Conservation (phyloP, 2,888 invertebrate species). For the Phortica okadai region DNA sequence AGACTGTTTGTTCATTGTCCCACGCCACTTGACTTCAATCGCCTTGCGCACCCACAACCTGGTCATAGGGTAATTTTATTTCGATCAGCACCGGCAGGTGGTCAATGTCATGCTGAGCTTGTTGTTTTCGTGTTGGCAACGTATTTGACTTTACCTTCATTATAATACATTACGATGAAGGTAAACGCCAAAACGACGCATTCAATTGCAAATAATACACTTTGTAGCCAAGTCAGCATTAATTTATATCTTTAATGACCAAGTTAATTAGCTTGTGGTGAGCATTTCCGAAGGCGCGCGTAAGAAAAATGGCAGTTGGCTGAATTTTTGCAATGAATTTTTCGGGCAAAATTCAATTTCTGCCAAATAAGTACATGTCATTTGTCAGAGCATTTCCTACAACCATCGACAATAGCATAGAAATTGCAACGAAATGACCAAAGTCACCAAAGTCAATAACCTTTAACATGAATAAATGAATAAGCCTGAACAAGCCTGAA, state of each 20-base stretch:
- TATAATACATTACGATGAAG: neutral
- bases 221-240: slow-evolving; percentile 26
- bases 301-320: neutral
- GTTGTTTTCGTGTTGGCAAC: neutral
- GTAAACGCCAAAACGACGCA: neutral
- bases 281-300: neutral
- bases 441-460: too few species aligned
- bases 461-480: too few species aligned
- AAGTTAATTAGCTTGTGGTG: slow-evolving; percentile 54
- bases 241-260: slow-evolving; percentile 58
- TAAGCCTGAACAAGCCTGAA: too few species aligned
- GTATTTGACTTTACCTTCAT: neutral
- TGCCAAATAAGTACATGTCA: slow-evolving; percentile 49
- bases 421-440: too few species aligned
- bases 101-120: slow-evolving; percentile 54
- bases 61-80: slow-evolving; percentile 29
- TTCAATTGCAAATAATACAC: slow-evolving; percentile 32
- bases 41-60: neutral
- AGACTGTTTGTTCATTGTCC: neutral
- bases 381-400: neutral
- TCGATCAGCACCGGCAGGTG: slow-evolving; percentile 46
- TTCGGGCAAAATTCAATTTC: slow-evolving; percentile 6
- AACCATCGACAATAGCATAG: too few species aligned
- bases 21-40: neutral
- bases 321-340: neutral